A percentile compares a stretch with the other conserved stretches of the same genome.
Evolutionary conservation across 2,797 vertebrate genomes (phyloP).

Genomic region (Lerista edwardsae): DNA sequence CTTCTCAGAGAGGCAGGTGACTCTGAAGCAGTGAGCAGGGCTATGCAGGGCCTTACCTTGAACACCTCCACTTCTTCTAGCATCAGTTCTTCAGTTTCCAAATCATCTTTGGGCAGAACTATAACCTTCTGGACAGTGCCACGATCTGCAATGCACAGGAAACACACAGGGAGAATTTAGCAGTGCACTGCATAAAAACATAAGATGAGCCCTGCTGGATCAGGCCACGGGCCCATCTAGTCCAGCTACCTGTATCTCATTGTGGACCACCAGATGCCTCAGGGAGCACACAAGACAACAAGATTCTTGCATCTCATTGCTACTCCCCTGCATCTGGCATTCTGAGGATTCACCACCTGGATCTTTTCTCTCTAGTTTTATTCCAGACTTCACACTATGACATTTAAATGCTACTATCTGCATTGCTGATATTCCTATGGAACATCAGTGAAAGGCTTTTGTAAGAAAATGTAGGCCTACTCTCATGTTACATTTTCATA

Average conservation of each 20-base stretch:
- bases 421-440: background rate
- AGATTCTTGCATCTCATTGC: no score
- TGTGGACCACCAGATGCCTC: no score
- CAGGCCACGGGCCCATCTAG: no score
- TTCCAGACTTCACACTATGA: background rate
- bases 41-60: conserved; percentile 79
- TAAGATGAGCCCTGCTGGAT: no score
- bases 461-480: background rate
- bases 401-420: background rate
- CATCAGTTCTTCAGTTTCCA: conserved; percentile 95
- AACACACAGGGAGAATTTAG: conserved; percentile 9
- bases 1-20: background rate
- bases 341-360: no score
- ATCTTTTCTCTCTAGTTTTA: background rate
- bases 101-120: conserved; percentile 93
- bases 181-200: no score
- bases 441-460: background rate
- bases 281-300: no score
- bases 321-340: no score
- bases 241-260: no score
- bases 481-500: background rate
- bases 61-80: conserved; percentile 98
- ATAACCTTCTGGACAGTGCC: conserved; percentile 98
- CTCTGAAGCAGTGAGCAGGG: background rate
- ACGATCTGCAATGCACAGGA: conserved; percentile 80